Percentiles rank a stretch among this genome's conserved stretches.
Evolutionary conservation across 2,113 vertebrate species (phyloP).

Genomic region (Brachyhypopomus occidentalis): DNA sequence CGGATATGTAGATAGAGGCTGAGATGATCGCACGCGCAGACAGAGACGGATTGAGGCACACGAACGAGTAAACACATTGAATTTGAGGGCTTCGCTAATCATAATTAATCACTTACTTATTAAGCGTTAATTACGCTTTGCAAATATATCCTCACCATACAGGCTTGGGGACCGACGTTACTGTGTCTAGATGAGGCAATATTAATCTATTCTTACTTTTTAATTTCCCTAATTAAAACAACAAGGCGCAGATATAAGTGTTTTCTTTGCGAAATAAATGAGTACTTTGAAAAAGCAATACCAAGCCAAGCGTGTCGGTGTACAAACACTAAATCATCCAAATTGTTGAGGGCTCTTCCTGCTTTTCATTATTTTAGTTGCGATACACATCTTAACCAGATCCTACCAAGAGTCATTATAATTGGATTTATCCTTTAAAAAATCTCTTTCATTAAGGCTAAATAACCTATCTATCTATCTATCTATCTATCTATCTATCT

Average conservation of each 20-base stretch:
- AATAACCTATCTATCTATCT: slow-evolving; percentile 43
- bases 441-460: slow-evolving; percentile 40
- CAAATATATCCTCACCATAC: slow-evolving; percentile 76
- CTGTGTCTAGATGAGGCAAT: slow-evolving; percentile 62
- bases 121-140: slow-evolving; percentile 78
- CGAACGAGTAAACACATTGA: slow-evolving; percentile 75
- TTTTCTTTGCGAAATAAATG: slow-evolving; percentile 78
- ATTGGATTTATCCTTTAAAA: slow-evolving; percentile 48
- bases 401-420: slow-evolving; percentile 42
- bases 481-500: too few species aligned
- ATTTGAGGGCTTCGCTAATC: slow-evolving; percentile 76
- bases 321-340: slow-evolving; percentile 76
- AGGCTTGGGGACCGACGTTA: slow-evolving; percentile 55
- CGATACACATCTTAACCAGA: slow-evolving; percentile 53
- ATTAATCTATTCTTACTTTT: slow-evolving; percentile 82
- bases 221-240: slow-evolving; percentile 83
- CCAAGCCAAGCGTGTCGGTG: slow-evolving; percentile 68
- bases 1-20: slow-evolving; percentile 68
- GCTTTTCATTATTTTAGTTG: slow-evolving; percentile 72
- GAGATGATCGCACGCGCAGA: slow-evolving; percentile 57
- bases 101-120: slow-evolving; percentile 86
- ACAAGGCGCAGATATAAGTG: slow-evolving; percentile 74
- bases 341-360: slow-evolving; percentile 68
- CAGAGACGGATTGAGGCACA: slow-evolving; percentile 73
- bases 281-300: slow-evolving; percentile 65